Conservation (phyloP, 2,888 invertebrate species). For the Prosapia bicincta region DNA sequence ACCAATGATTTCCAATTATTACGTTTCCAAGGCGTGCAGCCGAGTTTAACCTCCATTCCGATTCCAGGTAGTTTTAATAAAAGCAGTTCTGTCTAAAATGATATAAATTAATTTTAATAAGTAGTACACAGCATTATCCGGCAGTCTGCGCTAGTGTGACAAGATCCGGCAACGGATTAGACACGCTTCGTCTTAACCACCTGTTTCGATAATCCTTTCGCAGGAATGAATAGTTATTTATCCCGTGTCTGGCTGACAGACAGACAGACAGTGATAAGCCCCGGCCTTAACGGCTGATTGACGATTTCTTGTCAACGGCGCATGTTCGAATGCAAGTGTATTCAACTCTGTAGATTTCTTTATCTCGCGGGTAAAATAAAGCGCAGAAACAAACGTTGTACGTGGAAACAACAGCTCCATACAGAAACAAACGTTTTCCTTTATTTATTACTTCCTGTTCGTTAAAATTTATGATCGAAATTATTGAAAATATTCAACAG, state of each 20-base stretch:
- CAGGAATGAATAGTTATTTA: not conserved
- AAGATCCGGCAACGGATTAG: not conserved
- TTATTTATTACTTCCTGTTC: too few relatives aligned
- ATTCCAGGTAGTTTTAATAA: not conserved
- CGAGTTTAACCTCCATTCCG: not conserved
- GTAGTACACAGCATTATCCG: not conserved
- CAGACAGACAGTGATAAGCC: not conserved
- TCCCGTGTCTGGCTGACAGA: not conserved
- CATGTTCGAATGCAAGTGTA: not conserved
- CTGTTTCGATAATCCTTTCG: not conserved
- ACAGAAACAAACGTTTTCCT: too few relatives aligned
- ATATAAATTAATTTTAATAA: constrained; percentile 2
- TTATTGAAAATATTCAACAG: too few relatives aligned
- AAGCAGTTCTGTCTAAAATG: not conserved
- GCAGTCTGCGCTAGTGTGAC: not conserved
- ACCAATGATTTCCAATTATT: not conserved
- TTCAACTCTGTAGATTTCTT: not conserved
- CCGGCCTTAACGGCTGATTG: not conserved
- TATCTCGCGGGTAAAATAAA: too few relatives aligned
- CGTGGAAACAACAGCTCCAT: too few relatives aligned
- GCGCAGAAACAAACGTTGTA: too few relatives aligned
- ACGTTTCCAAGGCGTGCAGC: not conserved
- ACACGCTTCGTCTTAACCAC: not conserved
- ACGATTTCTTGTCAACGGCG: not conserved
- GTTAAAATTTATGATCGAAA: too few relatives aligned